Evolutionary conservation across 2,797 vertebrate species (phyloP).

Genomic region (Pelobates cultripes): DNA sequence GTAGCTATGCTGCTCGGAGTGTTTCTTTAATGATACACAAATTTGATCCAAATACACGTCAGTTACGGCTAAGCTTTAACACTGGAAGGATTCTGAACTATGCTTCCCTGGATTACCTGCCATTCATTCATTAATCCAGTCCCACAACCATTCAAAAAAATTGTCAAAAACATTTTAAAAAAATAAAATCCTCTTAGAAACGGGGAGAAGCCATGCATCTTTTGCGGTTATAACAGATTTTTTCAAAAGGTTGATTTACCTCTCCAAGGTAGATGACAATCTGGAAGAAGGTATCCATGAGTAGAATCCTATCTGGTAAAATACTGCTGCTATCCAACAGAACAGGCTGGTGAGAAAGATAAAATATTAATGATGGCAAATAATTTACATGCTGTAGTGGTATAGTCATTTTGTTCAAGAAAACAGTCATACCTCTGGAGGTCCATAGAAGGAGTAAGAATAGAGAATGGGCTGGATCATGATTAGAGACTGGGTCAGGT

Average conservation of each 20-base stretch:
- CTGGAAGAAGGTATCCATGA: constrained; percentile 99
- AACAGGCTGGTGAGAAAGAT: constrained; percentile 79
- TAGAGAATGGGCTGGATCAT: constrained; percentile 98
- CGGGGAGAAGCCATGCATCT: too few relatives aligned
- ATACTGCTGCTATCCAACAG: constrained; percentile 97
- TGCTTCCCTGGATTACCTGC: too few relatives aligned
- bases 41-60: too few relatives aligned
- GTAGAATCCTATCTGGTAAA: constrained; percentile 90
- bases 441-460: constrained; percentile 95
- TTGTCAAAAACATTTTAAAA: too few relatives aligned
- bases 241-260: constrained; percentile 68
- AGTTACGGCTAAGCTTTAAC: too few relatives aligned
- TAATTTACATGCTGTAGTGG: neutral
- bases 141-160: too few relatives aligned
- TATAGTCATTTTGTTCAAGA: neutral
- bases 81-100: too few relatives aligned
- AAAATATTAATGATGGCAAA: neutral
- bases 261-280: constrained; percentile 97
- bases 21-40: too few relatives aligned
- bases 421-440: constrained; percentile 85
- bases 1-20: too few relatives aligned
- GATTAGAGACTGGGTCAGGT: constrained; percentile 95
- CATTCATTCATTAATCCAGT: too few relatives aligned
- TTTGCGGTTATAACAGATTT: too few relatives aligned
- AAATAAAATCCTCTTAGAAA: too few relatives aligned